These are phyloP conservation scores for Tupaia chinensis DNA, from an alignment of 2,113 vertebrate genomes.

Conservation along the genomic window DNA sequence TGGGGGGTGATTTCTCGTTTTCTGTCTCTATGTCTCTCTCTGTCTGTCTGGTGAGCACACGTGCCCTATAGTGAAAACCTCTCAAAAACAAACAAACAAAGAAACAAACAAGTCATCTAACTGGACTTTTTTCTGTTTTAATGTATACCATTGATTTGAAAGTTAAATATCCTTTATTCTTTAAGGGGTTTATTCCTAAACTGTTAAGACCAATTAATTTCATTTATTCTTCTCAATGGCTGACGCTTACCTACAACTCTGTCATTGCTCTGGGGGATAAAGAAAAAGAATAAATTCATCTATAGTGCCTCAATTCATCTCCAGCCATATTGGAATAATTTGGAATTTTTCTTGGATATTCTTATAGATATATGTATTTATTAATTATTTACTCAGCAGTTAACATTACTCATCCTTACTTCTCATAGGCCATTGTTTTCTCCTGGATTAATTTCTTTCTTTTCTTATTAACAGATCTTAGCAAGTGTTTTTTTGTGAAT, in stretches of 20 bases:
- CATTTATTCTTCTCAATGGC: background rate
- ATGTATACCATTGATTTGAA: constrained; percentile 12
- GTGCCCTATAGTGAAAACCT: too few species aligned
- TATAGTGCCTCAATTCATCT: background rate
- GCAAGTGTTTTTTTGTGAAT: background rate
- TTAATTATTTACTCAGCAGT: background rate
- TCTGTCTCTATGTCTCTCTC: too few species aligned
- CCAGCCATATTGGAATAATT: background rate
- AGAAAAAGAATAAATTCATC: background rate
- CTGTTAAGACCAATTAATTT: background rate
- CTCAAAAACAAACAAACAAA: too few species aligned
- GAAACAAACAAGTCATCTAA: background rate
- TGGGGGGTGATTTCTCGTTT: too few species aligned
- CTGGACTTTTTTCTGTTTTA: background rate
- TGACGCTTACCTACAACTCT: background rate
- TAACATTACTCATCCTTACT: background rate
- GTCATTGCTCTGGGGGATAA: background rate
- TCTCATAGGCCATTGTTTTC: background rate
- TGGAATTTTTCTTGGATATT: background rate
- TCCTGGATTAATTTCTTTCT: background rate
- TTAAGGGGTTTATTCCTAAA: background rate
- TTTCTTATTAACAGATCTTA: constrained; percentile 3
- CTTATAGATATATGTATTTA: background rate
- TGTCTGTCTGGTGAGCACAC: too few species aligned
- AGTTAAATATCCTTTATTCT: background rate